These are phyloP conservation scores for Phortica magna DNA, from an alignment of 2,888 invertebrate genomes.

Conservation along the genomic window DNA sequence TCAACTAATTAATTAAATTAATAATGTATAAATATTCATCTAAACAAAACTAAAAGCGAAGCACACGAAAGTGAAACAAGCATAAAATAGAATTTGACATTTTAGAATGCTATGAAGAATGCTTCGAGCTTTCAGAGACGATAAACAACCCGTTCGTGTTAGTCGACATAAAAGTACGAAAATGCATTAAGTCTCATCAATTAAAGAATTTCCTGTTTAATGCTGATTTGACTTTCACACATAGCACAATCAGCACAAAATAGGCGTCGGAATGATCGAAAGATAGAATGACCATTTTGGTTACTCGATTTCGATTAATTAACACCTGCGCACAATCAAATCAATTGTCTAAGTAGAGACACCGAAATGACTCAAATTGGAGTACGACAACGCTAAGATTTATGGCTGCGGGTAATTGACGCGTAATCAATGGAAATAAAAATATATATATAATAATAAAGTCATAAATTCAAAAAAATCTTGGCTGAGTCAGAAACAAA, in stretches of 20 bases:
- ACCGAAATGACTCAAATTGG: not conserved
- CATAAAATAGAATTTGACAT: too few relatives aligned
- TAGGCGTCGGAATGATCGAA: not conserved
- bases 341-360: not conserved
- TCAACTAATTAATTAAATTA: too few relatives aligned
- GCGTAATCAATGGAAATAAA: not conserved
- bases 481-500: too few relatives aligned
- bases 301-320: not conserved
- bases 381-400: not conserved
- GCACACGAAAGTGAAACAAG: too few relatives aligned
- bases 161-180: not conserved
- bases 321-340: constrained; percentile 3
- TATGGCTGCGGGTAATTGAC: constrained; percentile 2
- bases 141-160: not conserved
- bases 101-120: not conserved
- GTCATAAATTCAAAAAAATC: not conserved
- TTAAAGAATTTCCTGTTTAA: constrained; percentile 11
- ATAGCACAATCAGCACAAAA: not conserved
- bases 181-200: not conserved
- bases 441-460: not conserved
- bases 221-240: not conserved
- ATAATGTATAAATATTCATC: too few relatives aligned
- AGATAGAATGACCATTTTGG: not conserved
- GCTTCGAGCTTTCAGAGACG: not conserved
- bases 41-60: too few relatives aligned